Evolutionary conservation across 2,113 vertebrate species (phyloP).

Genomic region (Prietella phreatophila): DNA sequence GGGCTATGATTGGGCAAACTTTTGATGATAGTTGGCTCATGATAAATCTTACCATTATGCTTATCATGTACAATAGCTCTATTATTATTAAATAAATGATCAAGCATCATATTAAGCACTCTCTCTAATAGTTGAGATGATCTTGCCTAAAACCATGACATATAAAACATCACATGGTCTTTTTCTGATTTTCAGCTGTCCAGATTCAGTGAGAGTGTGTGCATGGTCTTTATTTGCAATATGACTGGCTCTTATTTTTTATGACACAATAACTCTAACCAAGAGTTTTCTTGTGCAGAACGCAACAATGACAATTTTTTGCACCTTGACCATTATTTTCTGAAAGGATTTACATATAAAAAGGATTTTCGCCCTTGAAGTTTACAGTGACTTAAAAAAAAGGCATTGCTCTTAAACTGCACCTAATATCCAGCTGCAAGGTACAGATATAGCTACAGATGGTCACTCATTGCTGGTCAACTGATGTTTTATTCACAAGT

Average conservation of each 20-base stretch:
- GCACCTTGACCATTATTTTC: background rate
- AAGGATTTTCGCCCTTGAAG: background rate
- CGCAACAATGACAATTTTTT: background rate
- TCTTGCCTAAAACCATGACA: background rate
- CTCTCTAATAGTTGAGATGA: background rate
- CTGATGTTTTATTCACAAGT: slow-evolving; percentile 10
- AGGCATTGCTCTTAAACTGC: background rate
- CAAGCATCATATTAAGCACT: background rate
- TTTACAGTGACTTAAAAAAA: background rate
- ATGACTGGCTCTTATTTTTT: no score
- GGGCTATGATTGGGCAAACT: background rate
- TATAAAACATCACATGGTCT: background rate
- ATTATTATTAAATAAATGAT: background rate
- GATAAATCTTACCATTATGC: background rate
- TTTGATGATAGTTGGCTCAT: background rate
- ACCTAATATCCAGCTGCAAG: background rate
- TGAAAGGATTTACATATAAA: background rate
- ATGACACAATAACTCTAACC: background rate
- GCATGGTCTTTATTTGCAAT: background rate
- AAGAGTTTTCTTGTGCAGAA: background rate
- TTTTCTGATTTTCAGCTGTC: background rate
- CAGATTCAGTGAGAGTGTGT: background rate
- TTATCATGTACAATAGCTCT: background rate
- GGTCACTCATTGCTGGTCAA: background rate
- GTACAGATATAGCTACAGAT: background rate